These are phyloP conservation scores for Acrocephalus kingi DNA, from an alignment of 2,113 vertebrate genomes.

Conservation along the genomic window DNA sequence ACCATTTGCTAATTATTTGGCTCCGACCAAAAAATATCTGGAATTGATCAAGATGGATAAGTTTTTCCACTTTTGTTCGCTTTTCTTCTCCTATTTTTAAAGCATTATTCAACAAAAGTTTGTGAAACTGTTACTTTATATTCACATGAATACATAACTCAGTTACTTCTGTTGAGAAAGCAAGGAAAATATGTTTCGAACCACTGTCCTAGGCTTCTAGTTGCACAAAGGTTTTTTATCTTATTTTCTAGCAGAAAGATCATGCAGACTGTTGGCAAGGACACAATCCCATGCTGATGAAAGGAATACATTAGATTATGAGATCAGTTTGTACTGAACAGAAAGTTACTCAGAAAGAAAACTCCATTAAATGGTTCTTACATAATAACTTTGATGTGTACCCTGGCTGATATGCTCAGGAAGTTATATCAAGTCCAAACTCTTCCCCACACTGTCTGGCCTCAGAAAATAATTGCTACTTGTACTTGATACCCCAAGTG, in stretches of 20 bases:
- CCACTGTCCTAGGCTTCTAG: neutral
- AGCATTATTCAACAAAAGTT: neutral
- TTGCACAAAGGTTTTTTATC: neutral
- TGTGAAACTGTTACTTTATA: neutral
- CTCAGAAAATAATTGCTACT: neutral
- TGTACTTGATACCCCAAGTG: neutral
- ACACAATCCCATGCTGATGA: neutral
- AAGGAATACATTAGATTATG: slow-evolving; percentile 19
- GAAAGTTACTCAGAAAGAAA: slow-evolving; percentile 13
- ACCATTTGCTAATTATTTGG: neutral
- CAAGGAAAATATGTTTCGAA: neutral
- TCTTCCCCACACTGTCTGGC: neutral
- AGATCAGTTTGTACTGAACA: slow-evolving; percentile 41
- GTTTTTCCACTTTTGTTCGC: neutral
- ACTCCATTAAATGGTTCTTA: neutral
- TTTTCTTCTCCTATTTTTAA: neutral
- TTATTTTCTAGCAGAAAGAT: slow-evolving; percentile 23
- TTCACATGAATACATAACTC: neutral
- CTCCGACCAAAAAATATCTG: neutral
- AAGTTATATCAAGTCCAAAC: neutral
- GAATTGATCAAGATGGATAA: neutral
- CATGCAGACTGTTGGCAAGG: slow-evolving; percentile 2
- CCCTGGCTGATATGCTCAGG: neutral
- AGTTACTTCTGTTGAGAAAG: neutral
- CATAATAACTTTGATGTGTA: slow-evolving; percentile 2